Evolutionary conservation across 2,888 invertebrate species (phyloP).

Genomic region (Sipha maydis): DNA sequence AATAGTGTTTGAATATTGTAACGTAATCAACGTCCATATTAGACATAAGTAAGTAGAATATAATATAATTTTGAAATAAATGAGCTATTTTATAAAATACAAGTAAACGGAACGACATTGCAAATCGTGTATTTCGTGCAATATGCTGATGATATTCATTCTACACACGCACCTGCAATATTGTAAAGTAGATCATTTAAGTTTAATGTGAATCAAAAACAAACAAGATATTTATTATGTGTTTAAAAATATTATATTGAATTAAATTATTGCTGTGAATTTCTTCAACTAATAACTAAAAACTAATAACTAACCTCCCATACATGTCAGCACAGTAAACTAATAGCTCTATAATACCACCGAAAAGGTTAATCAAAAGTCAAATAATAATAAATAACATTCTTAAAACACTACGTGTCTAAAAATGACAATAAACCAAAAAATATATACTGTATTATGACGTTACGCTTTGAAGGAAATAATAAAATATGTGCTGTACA

Average conservation of each 20-base stretch:
- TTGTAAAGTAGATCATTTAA: background rate
- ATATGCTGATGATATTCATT: background rate
- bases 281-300: background rate
- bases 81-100: background rate
- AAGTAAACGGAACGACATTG: background rate
- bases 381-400: constrained; percentile 35
- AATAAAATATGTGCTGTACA: too few relatives aligned
- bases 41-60: too few relatives aligned
- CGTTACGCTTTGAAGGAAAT: background rate
- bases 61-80: background rate
- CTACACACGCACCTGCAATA: background rate
- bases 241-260: background rate
- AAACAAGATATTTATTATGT: background rate
- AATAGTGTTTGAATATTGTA: too few relatives aligned
- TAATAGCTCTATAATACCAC: background rate
- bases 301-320: constrained; percentile 12
- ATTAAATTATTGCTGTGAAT: background rate
- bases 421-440: constrained; percentile 24
- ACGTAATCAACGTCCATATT: too few relatives aligned
- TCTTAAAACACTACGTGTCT: background rate
- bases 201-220: background rate
- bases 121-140: background rate
- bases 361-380: constrained; percentile 43
- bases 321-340: background rate
- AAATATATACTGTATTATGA: background rate